phyloP scores from a whole-genome alignment of 2,113 vertebrate species.

The Setophaga coronata region DNA sequence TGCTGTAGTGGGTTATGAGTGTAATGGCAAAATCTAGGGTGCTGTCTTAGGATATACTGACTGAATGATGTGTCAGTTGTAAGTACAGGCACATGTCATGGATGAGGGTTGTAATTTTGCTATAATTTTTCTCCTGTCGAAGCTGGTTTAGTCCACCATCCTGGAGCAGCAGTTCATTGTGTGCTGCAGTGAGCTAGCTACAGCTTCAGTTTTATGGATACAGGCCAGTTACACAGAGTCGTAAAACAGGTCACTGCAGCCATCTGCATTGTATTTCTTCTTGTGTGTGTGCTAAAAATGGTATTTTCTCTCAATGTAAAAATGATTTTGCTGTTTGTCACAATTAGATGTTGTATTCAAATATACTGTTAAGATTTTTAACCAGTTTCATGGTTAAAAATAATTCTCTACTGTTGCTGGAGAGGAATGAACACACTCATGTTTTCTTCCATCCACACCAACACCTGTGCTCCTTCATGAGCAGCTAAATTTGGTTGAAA shows the following conservation, averaged over 20 bases:
- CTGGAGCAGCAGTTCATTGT: not conserved
- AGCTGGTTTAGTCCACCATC: not conserved
- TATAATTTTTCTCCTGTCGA: not conserved
- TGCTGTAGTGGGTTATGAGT: not conserved
- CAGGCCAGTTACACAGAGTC: not conserved
- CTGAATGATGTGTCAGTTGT: not conserved
- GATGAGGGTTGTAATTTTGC: not conserved
- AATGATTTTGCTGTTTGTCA: not conserved
- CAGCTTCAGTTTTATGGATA: not conserved
- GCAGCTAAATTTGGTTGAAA: not conserved
- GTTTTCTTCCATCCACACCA: not conserved
- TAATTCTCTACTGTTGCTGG: not conserved
- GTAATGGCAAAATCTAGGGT: not conserved
- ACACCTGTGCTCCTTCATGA: not conserved
- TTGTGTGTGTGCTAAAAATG: not conserved
- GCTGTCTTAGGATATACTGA: not conserved
- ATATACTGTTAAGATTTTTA: not conserved
- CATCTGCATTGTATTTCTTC: not conserved
- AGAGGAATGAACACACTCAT: not conserved
- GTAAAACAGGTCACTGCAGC: not conserved
- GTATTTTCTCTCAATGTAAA: not conserved
- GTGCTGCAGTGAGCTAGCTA: not conserved
- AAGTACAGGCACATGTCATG: not conserved
- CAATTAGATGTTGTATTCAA: not conserved
- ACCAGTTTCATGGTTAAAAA: not conserved